Evolutionary conservation across 1,140 invertebrate genomes (phyloP).

Genomic region (Drosophila seguyi): DNA sequence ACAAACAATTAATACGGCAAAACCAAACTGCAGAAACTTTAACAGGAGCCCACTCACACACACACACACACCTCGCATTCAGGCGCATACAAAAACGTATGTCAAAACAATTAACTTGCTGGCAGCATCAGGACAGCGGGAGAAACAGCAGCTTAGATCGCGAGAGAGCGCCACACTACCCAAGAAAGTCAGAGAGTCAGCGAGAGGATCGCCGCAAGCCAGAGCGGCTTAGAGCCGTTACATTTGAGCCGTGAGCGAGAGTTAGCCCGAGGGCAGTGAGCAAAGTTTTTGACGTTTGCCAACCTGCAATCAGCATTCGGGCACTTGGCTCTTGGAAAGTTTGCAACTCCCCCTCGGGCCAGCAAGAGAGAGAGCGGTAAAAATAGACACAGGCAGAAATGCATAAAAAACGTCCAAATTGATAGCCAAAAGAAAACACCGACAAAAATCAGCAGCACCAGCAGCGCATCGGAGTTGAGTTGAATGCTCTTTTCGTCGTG

Average conservation of each 20-base stretch:
- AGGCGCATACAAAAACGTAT: slow-evolving; percentile 23
- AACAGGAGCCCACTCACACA: slow-evolving; percentile 15
- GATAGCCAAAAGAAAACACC: slow-evolving; percentile 22
- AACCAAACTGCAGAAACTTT: slow-evolving; percentile 22
- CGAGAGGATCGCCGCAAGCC: slow-evolving; percentile 8
- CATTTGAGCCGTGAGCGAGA: not conserved
- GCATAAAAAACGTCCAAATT: slow-evolving; percentile 5
- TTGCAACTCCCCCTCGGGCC: slow-evolving; percentile 29
- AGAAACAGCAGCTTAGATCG: slow-evolving; percentile 11
- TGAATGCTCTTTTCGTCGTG: slow-evolving; percentile 35
- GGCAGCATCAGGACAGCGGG: slow-evolving; percentile 6
- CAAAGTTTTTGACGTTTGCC: slow-evolving; percentile 18
- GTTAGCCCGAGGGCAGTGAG: slow-evolving; percentile 10
- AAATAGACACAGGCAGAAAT: slow-evolving; percentile 45
- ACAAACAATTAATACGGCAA: not conserved
- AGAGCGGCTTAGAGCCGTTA: slow-evolving; percentile 6
- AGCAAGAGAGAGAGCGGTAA: slow-evolving; percentile 9
- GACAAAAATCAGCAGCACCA: slow-evolving; percentile 5
- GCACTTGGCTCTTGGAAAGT: slow-evolving; percentile 27
- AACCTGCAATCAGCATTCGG: slow-evolving; percentile 13
- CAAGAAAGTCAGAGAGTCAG: not conserved
- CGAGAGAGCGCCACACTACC: not conserved
- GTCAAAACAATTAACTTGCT: slow-evolving; percentile 9
- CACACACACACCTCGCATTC: slow-evolving; percentile 24
- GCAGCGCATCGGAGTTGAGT: slow-evolving; percentile 20